These are phyloP conservation scores for Chaetophractus vellerosus DNA, from an alignment of 2,797 vertebrate genomes.

Conservation along the genomic window DNA sequence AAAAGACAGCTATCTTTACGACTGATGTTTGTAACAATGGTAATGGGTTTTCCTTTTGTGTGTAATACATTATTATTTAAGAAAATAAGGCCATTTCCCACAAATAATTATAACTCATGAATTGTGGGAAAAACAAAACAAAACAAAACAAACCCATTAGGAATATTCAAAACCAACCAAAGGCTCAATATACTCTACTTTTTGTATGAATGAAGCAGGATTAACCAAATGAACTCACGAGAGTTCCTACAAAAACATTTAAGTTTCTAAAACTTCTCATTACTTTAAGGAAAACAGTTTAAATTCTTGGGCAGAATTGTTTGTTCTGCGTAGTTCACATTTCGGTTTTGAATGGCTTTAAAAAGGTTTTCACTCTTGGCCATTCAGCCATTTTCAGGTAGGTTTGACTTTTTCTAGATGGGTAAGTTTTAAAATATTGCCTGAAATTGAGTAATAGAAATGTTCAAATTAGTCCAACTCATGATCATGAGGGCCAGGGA, in stretches of 20 bases:
- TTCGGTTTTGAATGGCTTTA: conserved; percentile 52
- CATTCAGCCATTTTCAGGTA: conserved; percentile 33
- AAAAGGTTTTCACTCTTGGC: conserved; percentile 15
- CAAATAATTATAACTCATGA: conserved; percentile 57
- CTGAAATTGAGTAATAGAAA: conserved; percentile 35
- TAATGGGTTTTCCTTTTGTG: background rate
- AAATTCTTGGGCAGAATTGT: conserved; percentile 21
- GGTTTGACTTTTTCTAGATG: conserved; percentile 60
- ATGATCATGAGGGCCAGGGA: conserved; percentile 13
- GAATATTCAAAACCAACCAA: conserved; percentile 68
- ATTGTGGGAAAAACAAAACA: background rate
- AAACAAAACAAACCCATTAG: background rate
- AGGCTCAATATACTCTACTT: conserved; percentile 21
- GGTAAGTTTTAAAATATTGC: conserved; percentile 54
- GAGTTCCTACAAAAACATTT: conserved; percentile 38
- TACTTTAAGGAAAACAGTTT: conserved; percentile 50
- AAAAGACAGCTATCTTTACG: conserved; percentile 9
- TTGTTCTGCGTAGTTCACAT: conserved; percentile 58
- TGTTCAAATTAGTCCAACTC: conserved; percentile 42
- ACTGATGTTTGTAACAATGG: conserved; percentile 18
- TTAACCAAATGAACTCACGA: conserved; percentile 40
- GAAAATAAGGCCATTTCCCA: conserved; percentile 62
- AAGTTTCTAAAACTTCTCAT: conserved; percentile 33
- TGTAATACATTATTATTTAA: conserved; percentile 45
- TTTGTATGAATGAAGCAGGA: conserved; percentile 53